A percentile compares a stretch with the other conserved stretches of the same genome.
Evolutionary conservation across 35 echinoderm and acorn worm species (phyloP).

Genomic region (Ophiothrix spiculata): DNA sequence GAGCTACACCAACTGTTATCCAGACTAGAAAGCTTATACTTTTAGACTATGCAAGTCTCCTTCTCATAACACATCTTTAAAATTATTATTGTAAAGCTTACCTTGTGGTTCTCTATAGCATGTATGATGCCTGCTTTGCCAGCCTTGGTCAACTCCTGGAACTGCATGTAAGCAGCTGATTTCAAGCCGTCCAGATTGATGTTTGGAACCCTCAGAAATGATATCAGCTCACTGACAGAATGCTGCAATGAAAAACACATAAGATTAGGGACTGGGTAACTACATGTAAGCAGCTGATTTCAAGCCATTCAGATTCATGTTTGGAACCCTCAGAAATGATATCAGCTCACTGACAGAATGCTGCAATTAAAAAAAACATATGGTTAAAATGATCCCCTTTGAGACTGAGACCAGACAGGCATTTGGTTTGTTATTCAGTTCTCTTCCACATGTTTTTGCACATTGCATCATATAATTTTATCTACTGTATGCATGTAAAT

Average conservation of each 20-base stretch:
- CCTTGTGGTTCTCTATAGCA: conserved; percentile 92
- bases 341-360: conserved; percentile 83
- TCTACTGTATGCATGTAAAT: background rate
- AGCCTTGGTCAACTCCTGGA: conserved; percentile 74
- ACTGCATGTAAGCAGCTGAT: conserved; percentile 53
- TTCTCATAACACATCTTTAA: too few species aligned
- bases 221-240: conserved; percentile 83
- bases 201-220: conserved; percentile 89
- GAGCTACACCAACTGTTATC: too few species aligned
- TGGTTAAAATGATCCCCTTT: background rate
- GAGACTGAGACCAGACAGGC: background rate
- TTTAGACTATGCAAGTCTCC: conserved; percentile 64
- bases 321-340: conserved; percentile 74
- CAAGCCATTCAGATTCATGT: conserved; percentile 70
- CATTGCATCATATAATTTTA: background rate
- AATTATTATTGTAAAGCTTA: too few species aligned
- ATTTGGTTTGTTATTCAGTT: too few species aligned
- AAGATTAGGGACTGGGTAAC: too few species aligned
- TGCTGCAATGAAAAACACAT: conserved; percentile 61
- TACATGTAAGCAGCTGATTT: conserved; percentile 63
- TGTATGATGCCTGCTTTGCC: conserved; percentile 52
- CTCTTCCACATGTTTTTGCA: too few species aligned
- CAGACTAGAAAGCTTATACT: conserved; percentile 49
- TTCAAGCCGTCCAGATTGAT: conserved; percentile 81
- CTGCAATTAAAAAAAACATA: conserved; percentile 22